Percentiles rank a stretch among this genome's conserved stretches.
These are phyloP conservation scores for Eumeta japonica DNA, from an alignment of 1,140 invertebrate genomes.

Conservation along the genomic window DNA sequence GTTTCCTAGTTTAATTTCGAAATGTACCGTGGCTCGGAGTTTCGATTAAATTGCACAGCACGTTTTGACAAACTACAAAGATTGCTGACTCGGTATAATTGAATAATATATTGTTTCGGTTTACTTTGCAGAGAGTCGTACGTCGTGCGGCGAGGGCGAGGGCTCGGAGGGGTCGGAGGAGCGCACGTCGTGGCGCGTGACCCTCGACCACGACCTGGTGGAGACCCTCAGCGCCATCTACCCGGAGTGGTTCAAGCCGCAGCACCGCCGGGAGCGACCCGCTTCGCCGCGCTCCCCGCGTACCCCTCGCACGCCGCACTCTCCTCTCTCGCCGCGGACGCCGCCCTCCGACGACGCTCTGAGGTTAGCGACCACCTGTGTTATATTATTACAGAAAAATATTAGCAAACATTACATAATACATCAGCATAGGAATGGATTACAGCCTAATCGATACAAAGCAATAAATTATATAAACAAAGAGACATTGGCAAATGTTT, in stretches of 20 bases:
- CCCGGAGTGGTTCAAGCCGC: slow-evolving; percentile 82
- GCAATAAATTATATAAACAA: too few species aligned
- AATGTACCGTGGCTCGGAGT: too few species aligned
- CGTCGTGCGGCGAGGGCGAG: slow-evolving; percentile 54
- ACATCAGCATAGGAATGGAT: too few species aligned
- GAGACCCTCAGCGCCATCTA: slow-evolving; percentile 87
- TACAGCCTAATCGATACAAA: too few species aligned
- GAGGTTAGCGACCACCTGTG: slow-evolving; percentile 23
- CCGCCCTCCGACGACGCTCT: slow-evolving; percentile 38
- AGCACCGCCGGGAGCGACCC: slow-evolving; percentile 48
- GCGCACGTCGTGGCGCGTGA: slow-evolving; percentile 84
- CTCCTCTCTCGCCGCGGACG: slow-evolving; percentile 10
- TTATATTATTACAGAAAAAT: not conserved
- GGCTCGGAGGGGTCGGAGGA: slow-evolving; percentile 66
- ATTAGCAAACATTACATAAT: not conserved
- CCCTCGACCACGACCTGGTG: slow-evolving; percentile 85
- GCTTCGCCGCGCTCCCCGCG: slow-evolving; percentile 22
- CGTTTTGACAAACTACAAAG: too few species aligned
- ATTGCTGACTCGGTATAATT: too few species aligned
- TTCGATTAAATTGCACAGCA: too few species aligned
- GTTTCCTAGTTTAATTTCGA: too few species aligned
- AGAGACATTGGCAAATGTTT: too few species aligned
- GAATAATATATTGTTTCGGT: slow-evolving; percentile 2
- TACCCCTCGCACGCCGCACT: slow-evolving; percentile 13
- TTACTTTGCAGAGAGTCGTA: slow-evolving; percentile 71